A percentile compares a stretch with the other conserved stretches of the same genome.
phyloP scores from a whole-genome alignment of 2,797 vertebrate genomes.

The Sandelia bainsii region DNA sequence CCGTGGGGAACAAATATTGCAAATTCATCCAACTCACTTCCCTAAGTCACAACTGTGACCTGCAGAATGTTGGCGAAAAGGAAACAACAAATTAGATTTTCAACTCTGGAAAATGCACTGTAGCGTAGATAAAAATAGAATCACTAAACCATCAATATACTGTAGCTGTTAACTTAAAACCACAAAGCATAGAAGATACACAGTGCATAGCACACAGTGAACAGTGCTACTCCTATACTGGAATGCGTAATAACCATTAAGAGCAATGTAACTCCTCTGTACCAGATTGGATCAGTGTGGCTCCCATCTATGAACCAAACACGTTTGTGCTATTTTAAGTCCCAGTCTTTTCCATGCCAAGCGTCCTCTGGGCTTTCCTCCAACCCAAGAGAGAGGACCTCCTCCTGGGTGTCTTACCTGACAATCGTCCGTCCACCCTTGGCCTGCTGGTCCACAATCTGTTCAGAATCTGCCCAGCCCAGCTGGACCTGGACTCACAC shows the following conservation, averaged over 20 bases:
- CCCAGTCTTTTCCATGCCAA: constrained; percentile 41
- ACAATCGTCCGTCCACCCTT: constrained; percentile 64
- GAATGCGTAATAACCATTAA: constrained; percentile 1
- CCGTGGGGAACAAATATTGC: not conserved
- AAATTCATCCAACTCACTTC: not conserved
- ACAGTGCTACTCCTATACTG: no score
- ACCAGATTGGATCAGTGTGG: constrained; percentile 36
- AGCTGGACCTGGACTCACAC: constrained; percentile 67
- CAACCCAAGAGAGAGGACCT: constrained; percentile 62
- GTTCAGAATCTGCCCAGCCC: constrained; percentile 77
- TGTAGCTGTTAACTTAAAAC: not conserved
- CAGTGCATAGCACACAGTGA: no score
- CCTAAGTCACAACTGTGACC: not conserved
- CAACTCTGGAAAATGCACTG: not conserved
- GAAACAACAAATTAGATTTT: not conserved
- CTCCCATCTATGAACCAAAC: constrained; percentile 41
- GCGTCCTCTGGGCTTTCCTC: constrained; percentile 57
- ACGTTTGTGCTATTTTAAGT: constrained; percentile 75
- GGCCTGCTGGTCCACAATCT: constrained; percentile 84
- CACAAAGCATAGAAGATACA: not conserved
- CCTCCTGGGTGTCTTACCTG: constrained; percentile 72
- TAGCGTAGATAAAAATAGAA: not conserved
- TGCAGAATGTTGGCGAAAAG: not conserved
- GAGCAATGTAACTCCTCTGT: not conserved
- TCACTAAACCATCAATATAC: not conserved